Evolutionary conservation across 2,113 vertebrate genomes (phyloP).

Genomic region (Aix galericulata): DNA sequence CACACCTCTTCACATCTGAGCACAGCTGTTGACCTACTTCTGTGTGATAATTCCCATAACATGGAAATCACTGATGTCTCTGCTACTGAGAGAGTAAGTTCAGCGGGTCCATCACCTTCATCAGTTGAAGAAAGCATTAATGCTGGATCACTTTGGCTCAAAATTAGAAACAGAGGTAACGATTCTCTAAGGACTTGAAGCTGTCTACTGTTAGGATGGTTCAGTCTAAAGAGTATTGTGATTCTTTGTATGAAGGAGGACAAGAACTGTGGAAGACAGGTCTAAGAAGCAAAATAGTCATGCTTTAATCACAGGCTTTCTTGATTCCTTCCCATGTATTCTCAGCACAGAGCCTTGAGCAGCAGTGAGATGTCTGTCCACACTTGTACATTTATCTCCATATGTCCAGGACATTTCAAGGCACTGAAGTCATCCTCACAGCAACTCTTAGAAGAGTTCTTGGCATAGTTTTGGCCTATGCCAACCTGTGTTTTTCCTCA

Average conservation of each 20-base stretch:
- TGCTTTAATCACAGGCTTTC: neutral
- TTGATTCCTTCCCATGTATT: neutral
- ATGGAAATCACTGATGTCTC: conserved; percentile 10
- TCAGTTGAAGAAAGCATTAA: neutral
- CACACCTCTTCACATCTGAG: conserved; percentile 28
- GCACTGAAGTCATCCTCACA: neutral
- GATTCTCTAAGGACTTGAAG: neutral
- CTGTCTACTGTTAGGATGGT: neutral
- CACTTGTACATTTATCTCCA: neutral
- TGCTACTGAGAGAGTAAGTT: neutral
- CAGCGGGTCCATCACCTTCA: neutral
- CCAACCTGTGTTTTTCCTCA: neutral
- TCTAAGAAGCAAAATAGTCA: neutral
- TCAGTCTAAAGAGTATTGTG: neutral
- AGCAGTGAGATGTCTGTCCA: neutral
- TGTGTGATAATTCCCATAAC: neutral
- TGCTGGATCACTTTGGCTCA: neutral
- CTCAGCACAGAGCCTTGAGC: neutral
- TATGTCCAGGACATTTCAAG: neutral
- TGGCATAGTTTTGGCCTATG: neutral
- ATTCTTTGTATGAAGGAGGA: neutral
- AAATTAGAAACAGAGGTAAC: neutral
- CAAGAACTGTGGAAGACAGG: neutral
- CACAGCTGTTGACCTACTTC: conserved; percentile 57
- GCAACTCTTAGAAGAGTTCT: neutral